These are phyloP conservation scores for Paedocypris sp. DNA, from an alignment of 2,113 vertebrate species.

Conservation along the genomic window DNA sequence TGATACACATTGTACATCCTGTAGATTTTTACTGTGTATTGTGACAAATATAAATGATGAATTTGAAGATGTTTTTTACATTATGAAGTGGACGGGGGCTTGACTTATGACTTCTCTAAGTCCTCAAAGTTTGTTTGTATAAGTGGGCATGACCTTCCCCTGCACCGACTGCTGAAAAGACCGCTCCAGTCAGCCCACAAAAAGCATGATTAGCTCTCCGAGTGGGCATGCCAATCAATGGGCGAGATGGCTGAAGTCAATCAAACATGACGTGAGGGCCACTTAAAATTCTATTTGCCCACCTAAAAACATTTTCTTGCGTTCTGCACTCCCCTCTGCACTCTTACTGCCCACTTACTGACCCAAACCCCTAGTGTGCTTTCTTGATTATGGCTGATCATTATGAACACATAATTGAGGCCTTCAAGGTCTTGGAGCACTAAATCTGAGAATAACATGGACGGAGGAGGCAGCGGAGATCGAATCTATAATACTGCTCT, in stretches of 20 bases:
- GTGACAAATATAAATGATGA: no score
- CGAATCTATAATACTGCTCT: constrained; percentile 23
- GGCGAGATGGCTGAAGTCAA: constrained; percentile 16
- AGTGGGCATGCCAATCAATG: constrained; percentile 28
- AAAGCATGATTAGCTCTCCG: constrained; percentile 15
- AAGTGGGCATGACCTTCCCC: constrained; percentile 18
- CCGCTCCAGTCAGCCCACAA: constrained; percentile 4
- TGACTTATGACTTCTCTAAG: no score
- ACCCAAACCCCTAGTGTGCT: constrained; percentile 2
- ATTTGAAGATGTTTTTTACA: no score
- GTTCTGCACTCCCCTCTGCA: neutral
- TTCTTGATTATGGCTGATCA: constrained; percentile 28
- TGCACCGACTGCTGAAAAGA: constrained; percentile 12
- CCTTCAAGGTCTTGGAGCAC: neutral
- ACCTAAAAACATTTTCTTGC: neutral
- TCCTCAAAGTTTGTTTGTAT: constrained; percentile 15
- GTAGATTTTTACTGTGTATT: no score
- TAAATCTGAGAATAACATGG: constrained; percentile 13
- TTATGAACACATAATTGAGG: constrained; percentile 25
- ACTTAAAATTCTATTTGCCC: constrained; percentile 10
- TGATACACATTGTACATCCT: no score
- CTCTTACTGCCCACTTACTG: neutral
- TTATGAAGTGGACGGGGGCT: no score
- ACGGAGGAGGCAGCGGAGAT: neutral
- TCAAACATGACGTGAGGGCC: constrained; percentile 9